Evolutionary conservation across 2,113 vertebrate species (phyloP), one percentile per base, ranked within the genome.

Genomic region (Corythornis madagascariensis): DNA sequence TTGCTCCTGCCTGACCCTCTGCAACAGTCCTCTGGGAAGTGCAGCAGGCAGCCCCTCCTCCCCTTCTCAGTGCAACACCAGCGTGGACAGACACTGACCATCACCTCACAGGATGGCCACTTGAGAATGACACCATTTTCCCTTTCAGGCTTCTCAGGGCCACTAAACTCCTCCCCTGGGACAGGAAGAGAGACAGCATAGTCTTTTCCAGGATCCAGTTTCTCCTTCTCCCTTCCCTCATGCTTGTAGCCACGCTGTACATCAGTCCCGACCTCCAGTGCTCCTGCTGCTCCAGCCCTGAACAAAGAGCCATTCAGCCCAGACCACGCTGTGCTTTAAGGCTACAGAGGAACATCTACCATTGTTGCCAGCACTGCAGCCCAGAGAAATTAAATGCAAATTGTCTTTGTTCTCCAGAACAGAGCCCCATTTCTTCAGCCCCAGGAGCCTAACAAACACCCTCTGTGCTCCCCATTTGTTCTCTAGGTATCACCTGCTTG

Each of bases 231-330:
- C 47, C 11, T 38, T 4, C 3, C 6, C 45, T n/a, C 13, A 1
- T 4, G 16, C 42, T 35, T 1, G 21, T 16, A 65, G 69, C 63
- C 56, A 6, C 0, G 1, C 57, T 52, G 29, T 33, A 40, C 2
- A 33, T 22, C 0, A 3, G 71, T 10, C 31, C 47, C 3, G 2
- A 20, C 11, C 9, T 5, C 26, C 88, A 42, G 77, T 1, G 6
- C 52, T 78, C 28, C 63, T 17, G 71, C 80, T 60, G 73, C 53
- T 59, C 70, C 65, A 45, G 81, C 64, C 61, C 55, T 2, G 1
- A 67, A 96, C 95, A 96, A 96, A 96, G 88, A 22, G 33, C 78
- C 74, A 73, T 94, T 96, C 95, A 96, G 86, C 55, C 35, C 70
- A 0, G 5, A 22, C 50, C 0, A 0, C 1, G 4, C 77, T 33